Evolutionary conservation across 1,140 invertebrate species (phyloP).

Genomic region (Leptoteleia sp.): DNA sequence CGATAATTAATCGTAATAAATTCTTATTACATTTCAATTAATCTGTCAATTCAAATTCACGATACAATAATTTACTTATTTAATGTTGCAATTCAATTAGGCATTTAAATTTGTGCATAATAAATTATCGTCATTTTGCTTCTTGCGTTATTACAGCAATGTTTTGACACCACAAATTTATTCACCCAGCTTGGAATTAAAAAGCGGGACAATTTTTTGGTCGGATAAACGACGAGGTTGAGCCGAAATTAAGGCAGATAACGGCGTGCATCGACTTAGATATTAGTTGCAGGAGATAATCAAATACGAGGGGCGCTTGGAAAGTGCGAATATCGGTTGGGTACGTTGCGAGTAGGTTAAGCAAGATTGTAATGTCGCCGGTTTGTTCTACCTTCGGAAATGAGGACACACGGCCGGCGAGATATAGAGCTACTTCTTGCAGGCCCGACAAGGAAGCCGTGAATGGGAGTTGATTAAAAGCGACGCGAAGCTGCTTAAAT

Average conservation of each 20-base stretch:
- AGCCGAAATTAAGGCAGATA: constrained; percentile 30
- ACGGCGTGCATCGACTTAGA: constrained; percentile 44
- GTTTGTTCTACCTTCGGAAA: constrained; percentile 58
- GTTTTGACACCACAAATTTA: too few relatives aligned
- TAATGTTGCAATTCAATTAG: too few relatives aligned
- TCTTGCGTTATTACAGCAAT: too few relatives aligned
- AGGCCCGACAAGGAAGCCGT: constrained; percentile 44
- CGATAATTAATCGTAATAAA: too few relatives aligned
- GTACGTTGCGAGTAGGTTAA: constrained; percentile 61
- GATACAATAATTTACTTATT: too few relatives aligned
- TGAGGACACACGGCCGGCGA: constrained; percentile 53
- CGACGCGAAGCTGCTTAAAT: constrained; percentile 49
- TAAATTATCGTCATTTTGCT: too few relatives aligned
- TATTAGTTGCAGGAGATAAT: constrained; percentile 44
- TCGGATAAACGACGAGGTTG: constrained; percentile 26
- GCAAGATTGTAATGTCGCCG: constrained; percentile 64
- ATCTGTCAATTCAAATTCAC: too few relatives aligned
- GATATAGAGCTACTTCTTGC: constrained; percentile 52
- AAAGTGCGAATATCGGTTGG: constrained; percentile 55
- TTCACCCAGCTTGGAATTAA: background rate
- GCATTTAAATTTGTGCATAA: too few relatives aligned
- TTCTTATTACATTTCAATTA: too few relatives aligned
- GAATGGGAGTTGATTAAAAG: constrained; percentile 53
- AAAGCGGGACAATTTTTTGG: constrained; percentile 22
- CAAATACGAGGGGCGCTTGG: constrained; percentile 29